These are phyloP conservation scores for Deroptyus accipitrinus DNA, from an alignment of 2,113 vertebrate genomes.

Conservation along the genomic window DNA sequence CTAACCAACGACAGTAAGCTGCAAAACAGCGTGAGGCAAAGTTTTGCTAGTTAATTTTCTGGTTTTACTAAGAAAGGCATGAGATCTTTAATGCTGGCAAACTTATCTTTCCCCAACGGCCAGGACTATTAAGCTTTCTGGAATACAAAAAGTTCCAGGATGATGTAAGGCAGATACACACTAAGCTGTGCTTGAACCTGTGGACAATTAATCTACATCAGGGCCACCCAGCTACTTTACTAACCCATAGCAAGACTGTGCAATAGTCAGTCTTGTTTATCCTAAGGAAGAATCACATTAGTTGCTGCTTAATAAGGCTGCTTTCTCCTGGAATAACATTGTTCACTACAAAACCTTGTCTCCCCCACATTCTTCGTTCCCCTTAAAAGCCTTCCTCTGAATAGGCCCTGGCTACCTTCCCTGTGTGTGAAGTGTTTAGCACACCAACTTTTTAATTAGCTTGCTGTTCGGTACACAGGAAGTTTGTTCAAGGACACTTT, in stretches of 20 bases:
- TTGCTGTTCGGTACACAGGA: not conserved
- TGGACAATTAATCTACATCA: not conserved
- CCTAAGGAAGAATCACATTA: not conserved
- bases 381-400: not conserved
- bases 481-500: constrained; percentile 36
- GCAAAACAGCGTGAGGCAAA: not conserved
- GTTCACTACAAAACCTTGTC: not conserved
- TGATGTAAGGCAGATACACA: not conserved
- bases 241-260: not conserved
- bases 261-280: not conserved
- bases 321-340: not conserved
- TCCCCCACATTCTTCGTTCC: not conserved
- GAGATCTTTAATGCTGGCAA: not conserved
- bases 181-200: not conserved
- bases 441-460: constrained; percentile 42
- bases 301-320: not conserved
- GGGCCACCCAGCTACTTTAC: not conserved
- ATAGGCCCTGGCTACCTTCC: not conserved
- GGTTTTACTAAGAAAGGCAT: not conserved
- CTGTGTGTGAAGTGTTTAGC: not conserved
- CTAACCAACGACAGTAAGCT: not conserved
- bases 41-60: not conserved
- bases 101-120: not conserved
- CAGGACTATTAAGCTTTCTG: not conserved
- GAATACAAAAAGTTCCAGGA: not conserved